A percentile compares a stretch with the other conserved stretches of the same genome.
Conservation (phyloP, 1,140 invertebrate species). For the Ips typographus region DNA sequence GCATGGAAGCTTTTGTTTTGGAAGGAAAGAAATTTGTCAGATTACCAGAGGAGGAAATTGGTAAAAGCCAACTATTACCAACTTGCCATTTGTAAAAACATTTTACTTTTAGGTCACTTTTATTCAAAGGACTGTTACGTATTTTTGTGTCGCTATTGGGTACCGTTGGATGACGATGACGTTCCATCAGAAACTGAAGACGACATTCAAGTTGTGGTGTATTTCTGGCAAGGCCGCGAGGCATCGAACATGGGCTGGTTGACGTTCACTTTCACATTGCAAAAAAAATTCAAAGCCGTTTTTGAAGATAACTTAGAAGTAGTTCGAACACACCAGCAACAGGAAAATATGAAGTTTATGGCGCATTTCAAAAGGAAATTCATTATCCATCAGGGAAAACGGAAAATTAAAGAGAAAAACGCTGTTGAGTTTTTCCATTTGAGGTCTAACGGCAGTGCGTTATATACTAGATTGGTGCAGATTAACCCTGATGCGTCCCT, state of each 20-base stretch:
- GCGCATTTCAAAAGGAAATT: constrained; percentile 97
- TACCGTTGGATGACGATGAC: constrained; percentile 67
- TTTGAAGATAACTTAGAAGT: constrained; percentile 94
- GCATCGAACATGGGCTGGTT: constrained; percentile 99
- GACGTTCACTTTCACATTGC: constrained; percentile 96
- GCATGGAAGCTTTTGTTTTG: constrained; percentile 97
- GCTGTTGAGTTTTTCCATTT: constrained; percentile 93
- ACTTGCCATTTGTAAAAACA: neutral
- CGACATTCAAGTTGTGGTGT: constrained; percentile 95
- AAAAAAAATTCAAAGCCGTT: constrained; percentile 96
- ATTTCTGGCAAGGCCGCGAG: constrained; percentile 98
- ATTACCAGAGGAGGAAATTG: constrained; percentile 92
- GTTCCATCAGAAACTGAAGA: constrained; percentile 59
- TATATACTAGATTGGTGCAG: constrained; percentile 94
- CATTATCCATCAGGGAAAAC: constrained; percentile 89
- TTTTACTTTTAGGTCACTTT: constrained; percentile 66
- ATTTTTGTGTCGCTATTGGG: constrained; percentile 94
- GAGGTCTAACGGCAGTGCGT: constrained; percentile 90
- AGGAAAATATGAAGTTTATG: constrained; percentile 98
- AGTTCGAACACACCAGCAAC: constrained; percentile 93
- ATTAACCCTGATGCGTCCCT: constrained; percentile 75
- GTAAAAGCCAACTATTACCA: constrained; percentile 49
- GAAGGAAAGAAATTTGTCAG: constrained; percentile 97
- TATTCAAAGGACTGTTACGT: constrained; percentile 97
- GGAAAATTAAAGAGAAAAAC: constrained; percentile 64